Conservation (phyloP, 2,888 invertebrate genomes). For the Xanthorhoe designata region DNA sequence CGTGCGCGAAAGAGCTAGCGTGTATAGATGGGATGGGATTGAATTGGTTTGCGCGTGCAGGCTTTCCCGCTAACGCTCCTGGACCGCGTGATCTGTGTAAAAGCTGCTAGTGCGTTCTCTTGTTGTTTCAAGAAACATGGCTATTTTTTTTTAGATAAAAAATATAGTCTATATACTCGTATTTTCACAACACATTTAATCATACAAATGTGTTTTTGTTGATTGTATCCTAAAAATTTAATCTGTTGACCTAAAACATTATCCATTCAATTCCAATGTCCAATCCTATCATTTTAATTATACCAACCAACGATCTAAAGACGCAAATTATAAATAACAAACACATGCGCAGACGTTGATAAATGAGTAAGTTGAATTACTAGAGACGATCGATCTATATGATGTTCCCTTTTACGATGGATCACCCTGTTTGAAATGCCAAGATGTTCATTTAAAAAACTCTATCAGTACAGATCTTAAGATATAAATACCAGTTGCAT, state of each 20-base stretch:
- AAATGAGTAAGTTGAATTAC: constrained; percentile 46
- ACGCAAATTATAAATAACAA: constrained; percentile 18
- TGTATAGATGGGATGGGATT: no score
- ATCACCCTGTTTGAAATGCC: constrained; percentile 41
- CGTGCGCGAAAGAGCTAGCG: no score
- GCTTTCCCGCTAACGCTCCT: no score
- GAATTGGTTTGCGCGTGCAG: no score
- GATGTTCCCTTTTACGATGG: constrained; percentile 44
- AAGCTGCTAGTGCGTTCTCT: no score
- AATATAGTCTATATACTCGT: background rate
- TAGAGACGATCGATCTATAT: constrained; percentile 48
- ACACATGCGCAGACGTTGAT: constrained; percentile 27
- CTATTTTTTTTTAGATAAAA: no score
- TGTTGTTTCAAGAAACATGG: no score
- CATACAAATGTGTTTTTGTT: background rate
- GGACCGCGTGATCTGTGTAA: no score
- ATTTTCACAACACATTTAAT: background rate
- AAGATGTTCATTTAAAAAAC: constrained; percentile 51
- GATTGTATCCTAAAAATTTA: background rate
- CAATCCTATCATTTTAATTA: constrained; percentile 40
- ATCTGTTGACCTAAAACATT: background rate
- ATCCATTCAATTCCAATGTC: constrained; percentile 1
- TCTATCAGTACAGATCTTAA: constrained; percentile 47
- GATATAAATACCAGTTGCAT: background rate
- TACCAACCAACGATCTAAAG: constrained; percentile 8